Evolutionary conservation across 2,888 invertebrate genomes (phyloP), one percentile per base, ranked within the genome.

Genomic region (Ophioninae sp.): DNA sequence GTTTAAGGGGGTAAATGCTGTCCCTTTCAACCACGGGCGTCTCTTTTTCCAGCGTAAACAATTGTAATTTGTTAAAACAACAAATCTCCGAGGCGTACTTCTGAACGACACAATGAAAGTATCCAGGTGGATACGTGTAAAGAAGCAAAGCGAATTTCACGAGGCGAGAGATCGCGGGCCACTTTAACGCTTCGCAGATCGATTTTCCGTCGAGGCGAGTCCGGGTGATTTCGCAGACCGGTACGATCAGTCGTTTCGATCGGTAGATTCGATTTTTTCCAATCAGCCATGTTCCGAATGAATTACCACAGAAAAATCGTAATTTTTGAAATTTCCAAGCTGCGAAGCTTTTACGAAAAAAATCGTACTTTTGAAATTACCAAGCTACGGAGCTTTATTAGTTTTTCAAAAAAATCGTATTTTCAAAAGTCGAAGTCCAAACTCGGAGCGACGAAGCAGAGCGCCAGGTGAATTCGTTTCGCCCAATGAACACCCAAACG

Each of bases 141-240:
- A 39, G 39, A 5, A 68, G 59, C 13, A 39, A 37, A 0, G 39
- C 59, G 10, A 17, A 30, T 17, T 75, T 77, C 50, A 67, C 50
- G 39, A 67, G 44, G 56, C 64, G 59, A 67, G 78, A 78, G 39
- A 39, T 39, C 39, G 78, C 82, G 74, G 70, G 30, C 64, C 69
- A 82, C 78, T 82, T 82, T 82, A 79, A 78, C 78, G 82, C 57
- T 74, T 78, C 74, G 78, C 23, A 72, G 81, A 72, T 72, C 81
- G 81, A 72, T 57, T 56, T 44, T 69, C 50, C 20, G 57, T 21
- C 62, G 62, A 70, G 74, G 69, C 74, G 67, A 62, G 68, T 79
- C 81, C 78, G 44, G 70, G 64, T 65, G 82, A 82, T 79, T 82
- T 82, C 82, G 69, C 74, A 74, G 78, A 74, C 69, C 59, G 21